These are phyloP conservation scores for Nymphalis io DNA, from an alignment of 1,140 invertebrate genomes.

Conservation along the genomic window DNA sequence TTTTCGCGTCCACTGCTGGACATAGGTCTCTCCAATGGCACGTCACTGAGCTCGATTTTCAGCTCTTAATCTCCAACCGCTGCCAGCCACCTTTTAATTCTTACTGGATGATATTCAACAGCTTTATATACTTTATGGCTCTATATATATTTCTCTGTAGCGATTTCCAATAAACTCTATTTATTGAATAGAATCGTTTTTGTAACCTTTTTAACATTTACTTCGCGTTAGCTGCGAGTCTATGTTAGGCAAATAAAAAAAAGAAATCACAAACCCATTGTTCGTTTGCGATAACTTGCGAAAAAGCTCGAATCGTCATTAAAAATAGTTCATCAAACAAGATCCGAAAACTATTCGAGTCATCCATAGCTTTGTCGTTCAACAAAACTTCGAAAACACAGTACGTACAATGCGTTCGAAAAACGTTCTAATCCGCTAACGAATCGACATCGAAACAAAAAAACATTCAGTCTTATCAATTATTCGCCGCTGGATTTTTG, in stretches of 20 bases:
- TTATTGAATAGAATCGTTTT: not conserved
- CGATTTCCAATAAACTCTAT: not conserved
- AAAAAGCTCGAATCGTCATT: conserved; percentile 2
- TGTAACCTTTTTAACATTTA: not conserved
- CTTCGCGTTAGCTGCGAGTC: not conserved
- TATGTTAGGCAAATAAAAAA: conserved; percentile 1
- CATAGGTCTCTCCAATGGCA: no score
- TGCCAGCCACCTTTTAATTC: not conserved
- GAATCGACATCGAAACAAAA: conserved; percentile 49
- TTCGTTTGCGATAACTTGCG: not conserved
- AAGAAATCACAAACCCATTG: not conserved
- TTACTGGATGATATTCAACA: no score
- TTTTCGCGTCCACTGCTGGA: no score
- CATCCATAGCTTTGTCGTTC: conserved; percentile 23
- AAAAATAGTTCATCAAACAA: conserved; percentile 34
- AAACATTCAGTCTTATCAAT: conserved; percentile 52
- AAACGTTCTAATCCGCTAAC: conserved; percentile 62
- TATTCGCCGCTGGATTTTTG: conserved; percentile 61
- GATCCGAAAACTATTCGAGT: conserved; percentile 2
- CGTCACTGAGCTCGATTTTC: no score
- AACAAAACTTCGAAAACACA: conserved; percentile 28
- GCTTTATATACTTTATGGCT: no score
- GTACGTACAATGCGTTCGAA: conserved; percentile 41
- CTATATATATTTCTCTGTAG: not conserved
- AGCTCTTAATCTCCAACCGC: no score